Evolutionary conservation across 2,888 invertebrate genomes (phyloP).

Genomic region (Chrysopilus asiliformis): DNA sequence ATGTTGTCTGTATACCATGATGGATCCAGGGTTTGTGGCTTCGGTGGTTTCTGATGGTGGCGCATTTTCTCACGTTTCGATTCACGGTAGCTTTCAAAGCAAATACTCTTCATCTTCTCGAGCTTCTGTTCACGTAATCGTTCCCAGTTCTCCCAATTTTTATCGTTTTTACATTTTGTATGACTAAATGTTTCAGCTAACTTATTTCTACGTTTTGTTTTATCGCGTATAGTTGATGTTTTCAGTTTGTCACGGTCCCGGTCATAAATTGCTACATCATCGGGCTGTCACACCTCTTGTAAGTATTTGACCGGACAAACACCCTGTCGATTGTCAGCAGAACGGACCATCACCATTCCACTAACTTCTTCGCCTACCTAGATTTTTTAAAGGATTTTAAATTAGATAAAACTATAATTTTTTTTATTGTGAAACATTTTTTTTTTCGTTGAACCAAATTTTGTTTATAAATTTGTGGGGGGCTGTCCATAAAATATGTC

Average conservation of each 20-base stretch:
- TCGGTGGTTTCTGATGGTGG: constrained; percentile 28
- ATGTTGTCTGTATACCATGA: constrained; percentile 37
- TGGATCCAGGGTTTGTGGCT: constrained; percentile 32
- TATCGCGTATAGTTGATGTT: constrained; percentile 27
- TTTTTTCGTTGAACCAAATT: no score
- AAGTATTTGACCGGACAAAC: constrained; percentile 89
- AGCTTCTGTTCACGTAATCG: constrained; percentile 34
- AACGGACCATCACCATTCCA: constrained; percentile 87
- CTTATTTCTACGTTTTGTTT: constrained; percentile 34
- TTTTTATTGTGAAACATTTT: no score
- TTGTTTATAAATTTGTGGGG: no score
- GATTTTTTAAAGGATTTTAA: constrained; percentile 27
- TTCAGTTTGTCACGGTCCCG: constrained; percentile 28
- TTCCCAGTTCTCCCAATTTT: constrained; percentile 37
- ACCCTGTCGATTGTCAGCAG: constrained; percentile 84
- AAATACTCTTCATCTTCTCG: constrained; percentile 35
- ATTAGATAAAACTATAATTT: no score
- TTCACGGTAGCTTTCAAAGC: constrained; percentile 35
- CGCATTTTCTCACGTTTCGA: constrained; percentile 31
- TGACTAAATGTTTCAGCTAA: constrained; percentile 25
- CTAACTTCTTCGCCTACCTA: constrained; percentile 77
- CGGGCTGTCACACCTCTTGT: constrained; percentile 82
- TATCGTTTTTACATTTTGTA: constrained; percentile 30
- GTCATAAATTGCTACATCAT: constrained; percentile 30
- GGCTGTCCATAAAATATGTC: no score